A percentile compares a stretch with the other conserved stretches of the same genome.
Evolutionary conservation across 1,140 invertebrate species (phyloP).

Genomic region (Hylaeus anthracinus): DNA sequence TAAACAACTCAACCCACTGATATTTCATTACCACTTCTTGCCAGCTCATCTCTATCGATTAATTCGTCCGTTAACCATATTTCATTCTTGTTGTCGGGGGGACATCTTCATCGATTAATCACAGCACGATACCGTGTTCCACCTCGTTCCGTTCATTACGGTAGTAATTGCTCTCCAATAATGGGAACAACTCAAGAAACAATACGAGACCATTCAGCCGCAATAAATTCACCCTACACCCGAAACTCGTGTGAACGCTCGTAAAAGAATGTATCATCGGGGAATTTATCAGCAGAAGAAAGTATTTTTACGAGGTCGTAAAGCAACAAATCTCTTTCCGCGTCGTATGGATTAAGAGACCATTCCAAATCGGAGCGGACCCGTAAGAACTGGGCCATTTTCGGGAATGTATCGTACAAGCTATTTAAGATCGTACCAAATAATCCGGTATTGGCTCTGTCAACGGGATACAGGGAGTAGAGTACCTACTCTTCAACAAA

Average conservation of each 20-base stretch:
- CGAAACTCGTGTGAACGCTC: not conserved
- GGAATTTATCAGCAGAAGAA: not conserved
- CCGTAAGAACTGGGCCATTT: no score
- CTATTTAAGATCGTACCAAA: no score
- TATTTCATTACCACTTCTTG: not conserved
- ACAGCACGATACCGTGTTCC: not conserved
- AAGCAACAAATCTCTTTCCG: not conserved
- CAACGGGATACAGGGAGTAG: no score
- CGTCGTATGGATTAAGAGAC: not conserved
- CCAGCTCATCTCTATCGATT: no score
- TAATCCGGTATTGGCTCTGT: no score
- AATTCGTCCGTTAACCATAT: not conserved
- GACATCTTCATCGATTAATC: not conserved
- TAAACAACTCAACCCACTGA: no score
- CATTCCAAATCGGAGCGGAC: no score
- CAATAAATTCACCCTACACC: not conserved
- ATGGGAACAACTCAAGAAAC: not conserved
- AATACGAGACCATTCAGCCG: no score
- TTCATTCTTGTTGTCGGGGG: not conserved
- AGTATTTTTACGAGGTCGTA: conserved; percentile 21
- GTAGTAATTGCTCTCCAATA: not conserved
- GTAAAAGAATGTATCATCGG: conserved; percentile 17
- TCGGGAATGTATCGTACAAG: no score
- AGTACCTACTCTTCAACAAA: no score
- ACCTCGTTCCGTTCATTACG: not conserved